These are phyloP conservation scores for Neoarius graeffei DNA, from an alignment of 2,113 vertebrate species.

Conservation along the genomic window DNA sequence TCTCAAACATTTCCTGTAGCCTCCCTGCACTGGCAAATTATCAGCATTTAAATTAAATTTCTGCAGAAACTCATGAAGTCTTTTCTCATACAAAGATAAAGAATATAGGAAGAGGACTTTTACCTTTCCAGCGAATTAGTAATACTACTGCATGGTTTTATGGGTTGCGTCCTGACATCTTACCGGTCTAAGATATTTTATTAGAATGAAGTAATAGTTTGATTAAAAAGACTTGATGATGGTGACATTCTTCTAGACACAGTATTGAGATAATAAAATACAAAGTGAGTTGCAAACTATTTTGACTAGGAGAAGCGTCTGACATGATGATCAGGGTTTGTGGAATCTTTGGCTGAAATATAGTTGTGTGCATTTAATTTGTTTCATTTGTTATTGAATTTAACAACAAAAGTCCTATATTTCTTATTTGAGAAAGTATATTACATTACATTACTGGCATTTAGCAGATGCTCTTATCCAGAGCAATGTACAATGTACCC, in stretches of 20 bases:
- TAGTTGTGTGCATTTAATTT: not conserved
- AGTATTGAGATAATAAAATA: not conserved
- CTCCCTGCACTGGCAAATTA: not conserved
- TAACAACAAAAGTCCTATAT: not conserved
- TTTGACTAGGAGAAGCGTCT: not conserved
- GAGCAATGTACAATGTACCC: too few relatives aligned
- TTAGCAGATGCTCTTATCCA: too few relatives aligned
- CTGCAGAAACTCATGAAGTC: not conserved
- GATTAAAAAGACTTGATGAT: not conserved
- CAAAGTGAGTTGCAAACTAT: not conserved
- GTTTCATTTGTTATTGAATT: not conserved
- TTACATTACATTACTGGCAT: too few relatives aligned
- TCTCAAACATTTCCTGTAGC: slow-evolving; percentile 16
- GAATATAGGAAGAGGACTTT: not conserved
- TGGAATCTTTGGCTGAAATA: not conserved
- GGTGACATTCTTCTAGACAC: not conserved
- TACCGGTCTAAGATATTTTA: not conserved
- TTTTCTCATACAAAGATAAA: not conserved
- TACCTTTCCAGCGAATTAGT: not conserved
- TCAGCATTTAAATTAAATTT: not conserved
- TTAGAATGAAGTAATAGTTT: not conserved
- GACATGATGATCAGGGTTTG: not conserved
- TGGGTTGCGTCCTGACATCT: not conserved
- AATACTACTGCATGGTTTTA: not conserved
- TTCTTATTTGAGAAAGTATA: not conserved